phyloP scores from a whole-genome alignment of 2,113 vertebrate genomes.

The Hirundichthys speculiger region DNA sequence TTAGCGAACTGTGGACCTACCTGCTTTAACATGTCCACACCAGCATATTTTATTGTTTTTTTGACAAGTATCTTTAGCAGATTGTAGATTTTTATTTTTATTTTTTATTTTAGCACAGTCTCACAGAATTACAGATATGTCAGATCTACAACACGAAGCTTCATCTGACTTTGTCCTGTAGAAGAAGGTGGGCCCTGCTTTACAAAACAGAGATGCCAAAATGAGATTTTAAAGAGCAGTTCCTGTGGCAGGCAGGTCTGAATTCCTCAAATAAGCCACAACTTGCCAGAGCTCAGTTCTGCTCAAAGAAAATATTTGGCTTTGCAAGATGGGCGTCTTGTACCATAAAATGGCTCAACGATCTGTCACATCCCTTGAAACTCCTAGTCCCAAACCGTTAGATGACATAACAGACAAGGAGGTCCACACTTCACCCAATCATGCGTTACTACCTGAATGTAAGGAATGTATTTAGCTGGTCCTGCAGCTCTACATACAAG shows the following conservation, averaged over 20 bases:
- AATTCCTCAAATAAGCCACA: constrained; percentile 78
- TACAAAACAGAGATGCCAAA: constrained; percentile 11
- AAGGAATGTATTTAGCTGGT: neutral
- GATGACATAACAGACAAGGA: neutral
- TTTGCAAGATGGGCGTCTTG: constrained; percentile 70
- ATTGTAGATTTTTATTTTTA: neutral
- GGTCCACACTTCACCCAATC: neutral
- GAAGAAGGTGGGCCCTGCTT: constrained; percentile 20
- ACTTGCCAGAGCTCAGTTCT: constrained; percentile 67
- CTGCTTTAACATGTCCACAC: constrained; percentile 3
- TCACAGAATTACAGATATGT: neutral
- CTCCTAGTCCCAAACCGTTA: constrained; percentile 57
- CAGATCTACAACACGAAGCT: neutral
- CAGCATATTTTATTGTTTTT: neutral
- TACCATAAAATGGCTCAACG: constrained; percentile 45
- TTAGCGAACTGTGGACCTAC: neutral
- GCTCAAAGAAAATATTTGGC: constrained; percentile 59
- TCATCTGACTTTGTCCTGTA: neutral
- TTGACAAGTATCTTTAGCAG: neutral
- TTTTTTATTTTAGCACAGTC: neutral
- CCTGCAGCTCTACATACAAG: neutral
- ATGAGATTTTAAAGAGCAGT: constrained; percentile 29
- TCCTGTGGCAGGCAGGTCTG: constrained; percentile 41
- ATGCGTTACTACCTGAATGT: neutral
- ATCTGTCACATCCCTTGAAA: constrained; percentile 54